These are phyloP conservation scores for Eurystomus gularis DNA, from an alignment of 2,113 vertebrate species.

Conservation along the genomic window DNA sequence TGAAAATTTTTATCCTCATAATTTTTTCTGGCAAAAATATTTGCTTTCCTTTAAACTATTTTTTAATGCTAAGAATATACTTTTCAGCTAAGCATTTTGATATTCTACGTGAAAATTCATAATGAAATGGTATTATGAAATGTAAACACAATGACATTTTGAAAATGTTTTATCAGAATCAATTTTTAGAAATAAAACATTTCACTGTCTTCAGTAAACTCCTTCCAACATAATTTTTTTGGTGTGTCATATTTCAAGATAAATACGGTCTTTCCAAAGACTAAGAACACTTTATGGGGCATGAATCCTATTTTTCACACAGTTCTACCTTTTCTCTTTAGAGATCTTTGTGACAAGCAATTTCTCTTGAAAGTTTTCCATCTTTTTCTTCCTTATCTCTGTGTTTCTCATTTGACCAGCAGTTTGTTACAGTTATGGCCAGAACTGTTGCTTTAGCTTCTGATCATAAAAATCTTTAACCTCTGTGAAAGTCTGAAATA, in stretches of 20 bases:
- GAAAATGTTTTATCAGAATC: background rate
- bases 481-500: background rate
- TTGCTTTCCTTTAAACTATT: background rate
- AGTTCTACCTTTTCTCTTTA: background rate
- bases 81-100: background rate
- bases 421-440: background rate
- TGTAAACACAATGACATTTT: background rate
- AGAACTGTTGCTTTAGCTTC: background rate
- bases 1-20: background rate
- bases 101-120: background rate
- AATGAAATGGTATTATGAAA: background rate
- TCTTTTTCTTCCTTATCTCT: background rate
- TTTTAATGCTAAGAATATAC: background rate
- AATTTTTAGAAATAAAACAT: slow-evolving; percentile 13
- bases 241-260: background rate
- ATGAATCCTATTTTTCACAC: background rate
- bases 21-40: background rate
- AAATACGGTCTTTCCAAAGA: background rate
- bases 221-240: background rate
- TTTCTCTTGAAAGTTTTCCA: background rate
- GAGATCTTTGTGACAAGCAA: background rate
- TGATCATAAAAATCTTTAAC: background rate
- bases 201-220: background rate
- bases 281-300: background rate
- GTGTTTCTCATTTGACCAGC: background rate